Base-by-base conservation (phyloP, 2,113 vertebrate species). In the Bubo scandiacus region DNA sequence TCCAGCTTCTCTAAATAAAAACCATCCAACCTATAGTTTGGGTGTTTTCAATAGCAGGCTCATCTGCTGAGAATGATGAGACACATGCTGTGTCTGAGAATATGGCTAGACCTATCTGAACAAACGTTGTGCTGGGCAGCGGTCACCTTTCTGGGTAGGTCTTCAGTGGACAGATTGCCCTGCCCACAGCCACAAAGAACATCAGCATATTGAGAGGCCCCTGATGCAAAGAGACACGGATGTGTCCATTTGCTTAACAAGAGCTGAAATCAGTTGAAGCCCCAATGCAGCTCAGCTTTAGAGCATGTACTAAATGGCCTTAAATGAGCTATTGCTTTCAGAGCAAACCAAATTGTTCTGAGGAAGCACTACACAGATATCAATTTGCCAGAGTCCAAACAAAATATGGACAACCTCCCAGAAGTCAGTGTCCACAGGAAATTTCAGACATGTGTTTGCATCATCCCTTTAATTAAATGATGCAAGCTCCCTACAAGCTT, bases 71-170 rank as follows among this genome's bases (percentile, higher is more conserved):
- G 36, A 70, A n/a, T 1, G 2, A 30, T 8, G 38, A 65, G 51
- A 52, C 32, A 11, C 21, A 8, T 20, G 26, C 43, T 23, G 11
- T 3, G 14, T 32, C 25, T 65, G 26, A 85, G 30, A 66, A 71
- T 7, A 72, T 1, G 4, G n/a, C 54, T 32, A 40, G 36, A 57
- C 14, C 45, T 42, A 55, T 17, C 29, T 45, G 62, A 90, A 63
- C 13, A 38, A 61, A 62, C 30, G 32, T 0, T 1, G 58, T 0
- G 2, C 15, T 58, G 20, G 26, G n/a, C 40, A 85, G 70, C 1
- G 4, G 40, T 43, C 52, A 77, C 17, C 18, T 20, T 70, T 81
- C 47, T 38, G 25, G n/a, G 52, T 19, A 72, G 29, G 45, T 55
- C 47, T 61, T 71, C 47, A 26, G 38, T 9, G 30, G 30, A 42